Conservation (phyloP, 2,113 vertebrate species). For the Saimiri boliviensis region DNA sequence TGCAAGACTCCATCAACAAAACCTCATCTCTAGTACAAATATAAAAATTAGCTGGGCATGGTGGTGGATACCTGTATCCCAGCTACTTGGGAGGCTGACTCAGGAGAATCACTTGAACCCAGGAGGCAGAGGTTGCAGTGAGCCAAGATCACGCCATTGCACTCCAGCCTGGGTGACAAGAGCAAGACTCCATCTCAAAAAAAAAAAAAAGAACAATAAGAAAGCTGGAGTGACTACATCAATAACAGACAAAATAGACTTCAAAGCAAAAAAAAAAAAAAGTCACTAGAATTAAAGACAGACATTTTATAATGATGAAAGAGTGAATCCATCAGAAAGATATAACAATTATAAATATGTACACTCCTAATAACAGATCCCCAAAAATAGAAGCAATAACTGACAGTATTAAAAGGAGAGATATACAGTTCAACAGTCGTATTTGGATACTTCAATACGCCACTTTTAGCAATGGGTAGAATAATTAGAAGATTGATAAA, state of each 20-base stretch:
- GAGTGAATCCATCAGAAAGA: background rate
- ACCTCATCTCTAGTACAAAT: too few relatives aligned
- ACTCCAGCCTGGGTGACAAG: too few relatives aligned
- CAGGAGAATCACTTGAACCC: too few relatives aligned
- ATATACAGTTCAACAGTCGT: background rate
- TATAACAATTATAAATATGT: background rate
- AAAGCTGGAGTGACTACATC: background rate
- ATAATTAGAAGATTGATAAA: background rate
- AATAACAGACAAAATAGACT: background rate
- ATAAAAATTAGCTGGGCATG: too few relatives aligned
- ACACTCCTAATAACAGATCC: background rate
- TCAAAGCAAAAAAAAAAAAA: background rate
- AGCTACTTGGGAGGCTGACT: too few relatives aligned
- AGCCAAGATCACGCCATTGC: too few relatives aligned
- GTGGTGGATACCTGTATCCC: too few relatives aligned
- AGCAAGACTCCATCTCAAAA: background rate
- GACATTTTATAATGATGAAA: background rate
- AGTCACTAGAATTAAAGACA: background rate
- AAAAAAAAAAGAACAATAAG: background rate
- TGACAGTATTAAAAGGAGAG: conserved; percentile 20
- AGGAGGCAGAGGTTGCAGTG: too few relatives aligned
- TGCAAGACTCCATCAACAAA: too few relatives aligned
- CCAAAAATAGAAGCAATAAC: background rate
- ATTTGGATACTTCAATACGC: background rate
- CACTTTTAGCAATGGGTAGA: background rate